A percentile compares a stretch with the other conserved stretches of the same genome.
Evolutionary conservation across 2,888 invertebrate genomes (phyloP).

Genomic region (Sinelater perroti): DNA sequence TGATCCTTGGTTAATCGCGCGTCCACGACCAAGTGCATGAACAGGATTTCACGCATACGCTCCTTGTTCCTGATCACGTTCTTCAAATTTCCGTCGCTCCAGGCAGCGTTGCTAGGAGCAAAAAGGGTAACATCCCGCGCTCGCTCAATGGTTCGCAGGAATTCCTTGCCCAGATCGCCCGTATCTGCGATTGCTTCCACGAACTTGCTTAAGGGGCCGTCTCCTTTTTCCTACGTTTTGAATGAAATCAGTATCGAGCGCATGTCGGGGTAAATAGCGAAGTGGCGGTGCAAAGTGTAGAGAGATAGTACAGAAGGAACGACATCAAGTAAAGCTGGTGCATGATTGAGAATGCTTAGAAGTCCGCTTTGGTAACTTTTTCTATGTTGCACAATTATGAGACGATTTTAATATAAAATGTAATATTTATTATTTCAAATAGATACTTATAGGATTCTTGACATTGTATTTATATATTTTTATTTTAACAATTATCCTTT

Average conservation of each 20-base stretch:
- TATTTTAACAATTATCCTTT: too few relatives aligned
- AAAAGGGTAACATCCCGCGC: slow-evolving; percentile 83
- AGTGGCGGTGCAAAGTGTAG: too few relatives aligned
- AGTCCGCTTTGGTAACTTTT: too few relatives aligned
- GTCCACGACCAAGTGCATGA: slow-evolving; percentile 83
- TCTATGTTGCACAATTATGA: too few relatives aligned
- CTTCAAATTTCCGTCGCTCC: slow-evolving; percentile 76
- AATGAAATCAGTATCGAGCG: not conserved
- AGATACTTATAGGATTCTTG: too few relatives aligned
- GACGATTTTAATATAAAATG: too few relatives aligned
- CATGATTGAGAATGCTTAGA: too few relatives aligned
- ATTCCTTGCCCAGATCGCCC: slow-evolving; percentile 71
- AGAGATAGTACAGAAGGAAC: too few relatives aligned
- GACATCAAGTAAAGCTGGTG: slow-evolving; percentile 1
- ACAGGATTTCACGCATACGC: slow-evolving; percentile 78
- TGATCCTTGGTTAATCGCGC: slow-evolving; percentile 75
- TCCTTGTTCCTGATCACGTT: slow-evolving; percentile 75
- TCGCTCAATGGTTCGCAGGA: slow-evolving; percentile 74
- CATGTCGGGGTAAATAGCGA: too few relatives aligned
- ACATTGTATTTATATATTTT: too few relatives aligned
- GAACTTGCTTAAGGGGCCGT: slow-evolving; percentile 82
- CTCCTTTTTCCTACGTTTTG: slow-evolving; percentile 69
- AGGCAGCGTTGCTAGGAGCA: slow-evolving; percentile 89
- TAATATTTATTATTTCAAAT: too few relatives aligned
- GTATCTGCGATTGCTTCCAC: slow-evolving; percentile 83